Conservation (phyloP, 37 sponge, comb jelly and placozoan species). For the Diacarnus erythraeanus region DNA sequence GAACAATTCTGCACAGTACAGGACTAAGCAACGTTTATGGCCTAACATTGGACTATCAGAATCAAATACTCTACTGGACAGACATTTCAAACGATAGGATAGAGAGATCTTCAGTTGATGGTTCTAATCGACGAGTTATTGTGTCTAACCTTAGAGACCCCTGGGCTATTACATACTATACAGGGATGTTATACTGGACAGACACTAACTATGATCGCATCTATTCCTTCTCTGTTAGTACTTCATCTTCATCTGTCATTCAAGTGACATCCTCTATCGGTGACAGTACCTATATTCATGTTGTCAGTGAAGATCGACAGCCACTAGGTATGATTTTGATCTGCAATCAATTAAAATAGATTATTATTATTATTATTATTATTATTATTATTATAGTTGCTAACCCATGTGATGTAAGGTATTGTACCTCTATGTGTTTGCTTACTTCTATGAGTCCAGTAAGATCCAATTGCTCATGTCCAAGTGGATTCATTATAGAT, state of each 20-base stretch:
- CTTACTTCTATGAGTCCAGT: not conserved
- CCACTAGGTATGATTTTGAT: conserved; percentile 8
- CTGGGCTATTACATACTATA: not conserved
- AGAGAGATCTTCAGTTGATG: conserved; percentile 40
- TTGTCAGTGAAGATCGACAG: not conserved
- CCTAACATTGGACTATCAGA: conserved; percentile 55
- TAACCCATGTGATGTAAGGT: not conserved
- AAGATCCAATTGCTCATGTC: conserved; percentile 7
- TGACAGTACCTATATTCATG: conserved; percentile 2
- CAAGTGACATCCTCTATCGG: not conserved
- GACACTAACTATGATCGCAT: conserved; percentile 2
- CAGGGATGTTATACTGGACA: conserved; percentile 13
- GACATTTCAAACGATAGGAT: conserved; percentile 44
- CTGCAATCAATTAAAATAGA: too few relatives aligned
- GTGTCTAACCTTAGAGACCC: not conserved
- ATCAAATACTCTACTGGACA: conserved; percentile 74
- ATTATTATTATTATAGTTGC: too few relatives aligned
- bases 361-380: too few relatives aligned
- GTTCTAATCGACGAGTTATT: conserved; percentile 2
- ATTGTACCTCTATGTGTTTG: not conserved
- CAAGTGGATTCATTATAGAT: conserved; percentile 8
- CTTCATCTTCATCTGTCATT: not conserved
- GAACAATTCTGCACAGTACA: conserved; percentile 8
- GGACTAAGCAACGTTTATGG: conserved; percentile 43
- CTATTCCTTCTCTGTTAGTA: not conserved